Conservation (phyloP, 2,797 vertebrate genomes). For the Pelobates cultripes region DNA sequence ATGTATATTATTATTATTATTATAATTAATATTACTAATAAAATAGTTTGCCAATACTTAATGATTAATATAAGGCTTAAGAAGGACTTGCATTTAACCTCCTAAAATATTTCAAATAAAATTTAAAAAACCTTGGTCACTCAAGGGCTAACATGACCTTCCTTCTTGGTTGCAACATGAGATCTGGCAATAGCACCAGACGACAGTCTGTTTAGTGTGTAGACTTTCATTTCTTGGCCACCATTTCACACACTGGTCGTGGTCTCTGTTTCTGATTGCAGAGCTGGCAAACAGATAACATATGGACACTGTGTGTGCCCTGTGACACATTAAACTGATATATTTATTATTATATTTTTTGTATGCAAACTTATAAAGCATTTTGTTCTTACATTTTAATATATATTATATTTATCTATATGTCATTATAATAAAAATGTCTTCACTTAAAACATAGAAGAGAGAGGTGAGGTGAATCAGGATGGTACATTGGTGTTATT, state of each 20-base stretch:
- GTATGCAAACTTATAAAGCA: no score
- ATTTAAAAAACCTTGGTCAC: constrained; percentile 25
- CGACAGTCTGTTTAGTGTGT: constrained; percentile 29
- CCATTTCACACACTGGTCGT: constrained; percentile 12
- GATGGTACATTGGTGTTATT: no score
- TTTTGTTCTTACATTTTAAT: no score
- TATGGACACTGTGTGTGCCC: constrained; percentile 5
- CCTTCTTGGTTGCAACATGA: constrained; percentile 36
- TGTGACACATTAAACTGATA: constrained; percentile 10
- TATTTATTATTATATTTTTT: neutral
- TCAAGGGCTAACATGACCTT: constrained; percentile 40
- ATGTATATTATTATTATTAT: no score
- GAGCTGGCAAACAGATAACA: constrained; percentile 2
- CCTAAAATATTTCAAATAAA: constrained; percentile 40
- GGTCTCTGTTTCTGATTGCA: neutral
- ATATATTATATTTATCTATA: no score
- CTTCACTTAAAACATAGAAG: no score
- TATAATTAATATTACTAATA: no score
- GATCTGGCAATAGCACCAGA: constrained; percentile 27
- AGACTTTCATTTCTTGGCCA: constrained; percentile 33
- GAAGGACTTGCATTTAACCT: constrained; percentile 21
- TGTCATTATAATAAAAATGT: no score
- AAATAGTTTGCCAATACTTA: no score
- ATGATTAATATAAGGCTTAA: neutral
- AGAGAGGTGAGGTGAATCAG: no score